Base-by-base conservation (phyloP, 2,113 vertebrate genomes). In the Cebidichthys violaceus region DNA sequence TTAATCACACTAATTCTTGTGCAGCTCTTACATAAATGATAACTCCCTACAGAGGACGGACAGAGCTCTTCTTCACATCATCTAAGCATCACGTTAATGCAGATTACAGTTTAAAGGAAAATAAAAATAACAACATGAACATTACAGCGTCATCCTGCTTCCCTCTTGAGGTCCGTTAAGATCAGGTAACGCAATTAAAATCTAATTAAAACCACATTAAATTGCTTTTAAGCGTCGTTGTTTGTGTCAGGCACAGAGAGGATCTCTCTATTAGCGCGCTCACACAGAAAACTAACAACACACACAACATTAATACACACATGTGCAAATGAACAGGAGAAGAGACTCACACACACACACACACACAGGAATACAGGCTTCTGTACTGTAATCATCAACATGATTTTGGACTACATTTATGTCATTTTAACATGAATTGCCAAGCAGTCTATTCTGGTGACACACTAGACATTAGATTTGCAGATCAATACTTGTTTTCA, bases 181-280 rank as follows among this genome's bases (percentile, higher is more conserved):
- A 93, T 91, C 90, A 93, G 92, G 92, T 93, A 89, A 92, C 74
- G 88, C 86, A 86, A 90, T 93, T 90, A 91, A 93, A 85, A 88
- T 59, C 87, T 62, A 90, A 92, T 91, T 90, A 92, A 90, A 90
- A 87, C 4, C 83, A 84, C 87, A 90, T 90, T 91, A 86, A 70
- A 76, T 75, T 67, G 71, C 82, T 76, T 90, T 89, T 77, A 74
- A 83, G 90, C 67, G 1, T 74, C 29, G n/a, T 64, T 68, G 86
- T 83, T 81, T 79, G 79, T 79, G 79, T 75, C 81, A 69, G 52
- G 76, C 61, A 33, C 43, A 86, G 82, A 67, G 70, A 47, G 75
- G 66, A 89, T 76, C 70, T 92, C 85, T 86, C 66, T 72, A 86
- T 93, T 89, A 86, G 84, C 75, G 1, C 2, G 17, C 43, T 79